phyloP scores from a whole-genome alignment of 2,797 vertebrate genomes.

The Xenops minutus region DNA sequence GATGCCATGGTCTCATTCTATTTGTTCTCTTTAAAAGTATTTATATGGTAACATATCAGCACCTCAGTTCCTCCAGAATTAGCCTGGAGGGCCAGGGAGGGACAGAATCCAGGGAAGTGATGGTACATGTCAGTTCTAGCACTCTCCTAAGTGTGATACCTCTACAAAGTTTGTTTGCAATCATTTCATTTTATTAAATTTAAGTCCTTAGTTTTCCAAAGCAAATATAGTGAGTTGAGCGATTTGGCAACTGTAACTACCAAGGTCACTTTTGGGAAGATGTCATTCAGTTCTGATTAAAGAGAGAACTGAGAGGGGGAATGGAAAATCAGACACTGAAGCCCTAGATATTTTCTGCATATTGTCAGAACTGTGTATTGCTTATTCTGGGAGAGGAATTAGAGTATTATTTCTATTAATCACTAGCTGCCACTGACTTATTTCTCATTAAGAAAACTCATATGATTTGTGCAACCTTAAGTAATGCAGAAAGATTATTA shows the following conservation, averaged over 20 bases:
- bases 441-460: background rate
- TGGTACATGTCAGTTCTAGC: background rate
- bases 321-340: background rate
- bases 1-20: background rate
- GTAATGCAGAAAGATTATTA: background rate
- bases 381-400: background rate
- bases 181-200: background rate
- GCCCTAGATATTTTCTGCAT: background rate
- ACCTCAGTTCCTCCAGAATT: background rate
- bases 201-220: background rate
- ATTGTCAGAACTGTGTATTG: background rate
- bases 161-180: background rate
- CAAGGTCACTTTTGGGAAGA: background rate
- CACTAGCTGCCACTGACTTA: background rate
- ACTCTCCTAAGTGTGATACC: background rate
- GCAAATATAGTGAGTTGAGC: background rate
- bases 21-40: background rate
- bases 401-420: constrained; percentile 5
- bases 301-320: background rate
- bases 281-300: background rate
- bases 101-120: background rate
- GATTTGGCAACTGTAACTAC: background rate
- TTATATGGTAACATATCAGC: background rate
- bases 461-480: background rate
- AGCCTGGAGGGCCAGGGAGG: background rate